Conservation (phyloP, 2,888 invertebrate species). For the Calephelis perditalis region DNA sequence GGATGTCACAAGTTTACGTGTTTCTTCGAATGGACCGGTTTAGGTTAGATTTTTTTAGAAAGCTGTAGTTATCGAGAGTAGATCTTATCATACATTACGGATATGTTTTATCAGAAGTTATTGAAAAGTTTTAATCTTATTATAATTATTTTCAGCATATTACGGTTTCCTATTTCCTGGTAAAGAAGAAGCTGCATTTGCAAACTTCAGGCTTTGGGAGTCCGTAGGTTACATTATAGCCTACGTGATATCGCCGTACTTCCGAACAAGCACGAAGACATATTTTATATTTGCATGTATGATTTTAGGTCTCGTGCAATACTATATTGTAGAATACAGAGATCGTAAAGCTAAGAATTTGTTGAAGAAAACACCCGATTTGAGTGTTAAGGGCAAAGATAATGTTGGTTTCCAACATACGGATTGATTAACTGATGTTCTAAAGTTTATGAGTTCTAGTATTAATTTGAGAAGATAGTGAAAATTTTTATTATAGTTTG, state of each 20-base stretch:
- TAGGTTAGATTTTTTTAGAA: too few relatives aligned
- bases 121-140: too few relatives aligned
- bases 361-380: slow-evolving; percentile 22
- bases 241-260: slow-evolving; percentile 74
- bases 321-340: slow-evolving; percentile 61
- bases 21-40: too few relatives aligned
- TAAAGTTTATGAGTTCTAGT: too few relatives aligned
- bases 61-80: too few relatives aligned
- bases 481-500: too few relatives aligned
- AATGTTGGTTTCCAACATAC: slow-evolving; percentile 2
- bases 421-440: not conserved
- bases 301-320: slow-evolving; percentile 70
- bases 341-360: slow-evolving; percentile 41
- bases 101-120: too few relatives aligned
- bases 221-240: slow-evolving; percentile 81
- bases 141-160: not conserved
- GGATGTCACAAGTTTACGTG: too few relatives aligned
- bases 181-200: slow-evolving; percentile 82
- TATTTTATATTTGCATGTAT: slow-evolving; percentile 70
- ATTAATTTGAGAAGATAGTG: too few relatives aligned
- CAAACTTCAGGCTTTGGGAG: slow-evolving; percentile 84
- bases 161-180: slow-evolving; percentile 68
- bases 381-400: not conserved
- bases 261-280: slow-evolving; percentile 74
- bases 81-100: too few relatives aligned